Percentiles rank a stretch among this genome's conserved stretches.
These are phyloP conservation scores for Anolis apletophallus DNA, from an alignment of 2,797 vertebrate species.

Conservation along the genomic window DNA sequence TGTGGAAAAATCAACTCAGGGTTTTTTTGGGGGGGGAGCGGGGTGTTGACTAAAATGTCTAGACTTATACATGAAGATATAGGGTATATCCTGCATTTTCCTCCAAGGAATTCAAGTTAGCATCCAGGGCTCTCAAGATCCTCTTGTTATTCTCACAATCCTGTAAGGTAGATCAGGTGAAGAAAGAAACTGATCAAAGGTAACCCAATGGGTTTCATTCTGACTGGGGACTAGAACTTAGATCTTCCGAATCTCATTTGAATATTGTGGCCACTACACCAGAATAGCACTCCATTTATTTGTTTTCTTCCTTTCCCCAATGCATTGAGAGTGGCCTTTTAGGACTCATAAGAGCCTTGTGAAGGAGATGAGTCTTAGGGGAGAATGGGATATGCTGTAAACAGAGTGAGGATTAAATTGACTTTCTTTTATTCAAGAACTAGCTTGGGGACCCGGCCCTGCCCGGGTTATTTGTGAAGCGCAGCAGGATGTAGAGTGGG, in stretches of 20 bases:
- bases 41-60: too few species aligned
- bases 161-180: not conserved
- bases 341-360: not conserved
- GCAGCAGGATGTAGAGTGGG: too few species aligned
- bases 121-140: too few species aligned
- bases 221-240: not conserved
- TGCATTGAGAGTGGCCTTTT: not conserved
- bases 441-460: too few species aligned
- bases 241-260: not conserved
- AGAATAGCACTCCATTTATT: not conserved
- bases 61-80: too few species aligned
- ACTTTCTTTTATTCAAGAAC: not conserved
- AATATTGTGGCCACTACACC: not conserved
- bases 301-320: not conserved
- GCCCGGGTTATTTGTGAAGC: too few species aligned
- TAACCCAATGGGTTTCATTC: too few species aligned
- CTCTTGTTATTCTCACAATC: not conserved
- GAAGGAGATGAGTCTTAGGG: not conserved
- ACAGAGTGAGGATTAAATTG: not conserved
- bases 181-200: not conserved
- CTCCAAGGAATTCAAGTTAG: too few species aligned
- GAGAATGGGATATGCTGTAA: not conserved
- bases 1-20: too few species aligned
- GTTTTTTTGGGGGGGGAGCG: too few species aligned
- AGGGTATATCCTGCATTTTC: too few species aligned